These are phyloP conservation scores for Peromyscus attwateri DNA, from an alignment of 2,797 vertebrate species.

Conservation along the genomic window DNA sequence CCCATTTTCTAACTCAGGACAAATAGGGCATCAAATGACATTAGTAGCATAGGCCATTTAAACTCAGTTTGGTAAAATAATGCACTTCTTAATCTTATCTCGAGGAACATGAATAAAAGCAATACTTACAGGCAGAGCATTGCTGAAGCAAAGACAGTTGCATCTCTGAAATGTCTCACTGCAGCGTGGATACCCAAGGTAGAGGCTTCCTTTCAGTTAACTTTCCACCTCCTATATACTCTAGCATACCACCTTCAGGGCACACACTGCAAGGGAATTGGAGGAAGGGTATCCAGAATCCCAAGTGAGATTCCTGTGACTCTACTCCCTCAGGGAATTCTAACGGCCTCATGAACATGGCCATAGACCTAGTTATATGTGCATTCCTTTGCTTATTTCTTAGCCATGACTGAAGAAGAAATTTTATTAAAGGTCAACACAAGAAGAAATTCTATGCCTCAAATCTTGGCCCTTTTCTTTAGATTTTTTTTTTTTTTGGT, in stretches of 20 bases:
- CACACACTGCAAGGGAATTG: background rate
- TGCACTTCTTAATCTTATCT: background rate
- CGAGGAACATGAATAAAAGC: background rate
- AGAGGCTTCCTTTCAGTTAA: background rate
- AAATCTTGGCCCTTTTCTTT: background rate
- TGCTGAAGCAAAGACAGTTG: background rate
- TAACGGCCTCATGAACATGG: fast-evolving
- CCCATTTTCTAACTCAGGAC: background rate
- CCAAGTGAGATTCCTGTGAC: background rate
- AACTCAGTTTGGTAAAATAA: background rate
- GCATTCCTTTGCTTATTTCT: background rate
- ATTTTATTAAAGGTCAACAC: background rate
- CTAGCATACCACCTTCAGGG: background rate
- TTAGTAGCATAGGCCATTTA: too few species aligned
- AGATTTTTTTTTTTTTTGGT: too few species aligned
- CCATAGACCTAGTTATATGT: background rate
- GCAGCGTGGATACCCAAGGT: background rate
- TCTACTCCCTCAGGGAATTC: background rate
- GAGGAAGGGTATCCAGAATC: background rate
- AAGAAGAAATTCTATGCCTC: background rate
- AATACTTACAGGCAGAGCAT: background rate
- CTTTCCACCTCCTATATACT: background rate
- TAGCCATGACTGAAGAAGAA: background rate
- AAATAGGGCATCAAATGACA: background rate
- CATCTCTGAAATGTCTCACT: background rate